These are phyloP conservation scores for Scaptomyza flava DNA, from an alignment of 2,888 invertebrate genomes.

Conservation along the genomic window DNA sequence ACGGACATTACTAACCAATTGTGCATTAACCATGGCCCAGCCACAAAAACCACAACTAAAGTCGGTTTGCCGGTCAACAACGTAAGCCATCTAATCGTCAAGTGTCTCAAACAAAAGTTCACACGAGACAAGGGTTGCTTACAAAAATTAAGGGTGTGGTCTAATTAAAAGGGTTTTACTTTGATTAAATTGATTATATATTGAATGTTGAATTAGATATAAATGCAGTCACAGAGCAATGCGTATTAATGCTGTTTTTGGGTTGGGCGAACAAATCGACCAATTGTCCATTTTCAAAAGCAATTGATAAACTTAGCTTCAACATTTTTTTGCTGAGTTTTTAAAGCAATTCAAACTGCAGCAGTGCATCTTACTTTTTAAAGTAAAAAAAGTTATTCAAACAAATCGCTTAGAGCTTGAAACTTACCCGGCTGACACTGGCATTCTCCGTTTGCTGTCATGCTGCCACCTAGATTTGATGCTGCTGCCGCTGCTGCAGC, in stretches of 20 bases:
- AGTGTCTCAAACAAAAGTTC: conserved; percentile 16
- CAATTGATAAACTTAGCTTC: too few species aligned
- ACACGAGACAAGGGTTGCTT: conserved; percentile 3
- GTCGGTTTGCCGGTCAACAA: conserved; percentile 45
- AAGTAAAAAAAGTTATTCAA: neutral
- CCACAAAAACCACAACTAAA: conserved; percentile 57
- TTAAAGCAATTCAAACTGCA: too few species aligned
- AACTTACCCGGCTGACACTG: conserved; percentile 89
- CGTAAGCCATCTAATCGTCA: conserved; percentile 47
- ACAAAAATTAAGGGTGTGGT: neutral
- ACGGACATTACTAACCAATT: conserved; percentile 62
- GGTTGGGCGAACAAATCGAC: too few species aligned
- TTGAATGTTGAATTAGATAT: neutral
- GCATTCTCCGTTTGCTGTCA: conserved; percentile 85
- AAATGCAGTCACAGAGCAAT: too few species aligned
- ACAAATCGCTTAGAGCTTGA: neutral
- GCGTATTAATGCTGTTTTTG: too few species aligned
- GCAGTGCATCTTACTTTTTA: too few species aligned
- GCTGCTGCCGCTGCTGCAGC: conserved; percentile 65
- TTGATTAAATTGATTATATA: neutral
- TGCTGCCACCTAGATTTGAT: conserved; percentile 81
- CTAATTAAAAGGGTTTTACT: neutral
- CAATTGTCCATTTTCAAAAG: neutral
- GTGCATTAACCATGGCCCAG: conserved; percentile 37
- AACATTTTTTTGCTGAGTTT: too few species aligned